Base-by-base conservation (phyloP, 2,888 invertebrate genomes). In the Lucinisca nassula region DNA sequence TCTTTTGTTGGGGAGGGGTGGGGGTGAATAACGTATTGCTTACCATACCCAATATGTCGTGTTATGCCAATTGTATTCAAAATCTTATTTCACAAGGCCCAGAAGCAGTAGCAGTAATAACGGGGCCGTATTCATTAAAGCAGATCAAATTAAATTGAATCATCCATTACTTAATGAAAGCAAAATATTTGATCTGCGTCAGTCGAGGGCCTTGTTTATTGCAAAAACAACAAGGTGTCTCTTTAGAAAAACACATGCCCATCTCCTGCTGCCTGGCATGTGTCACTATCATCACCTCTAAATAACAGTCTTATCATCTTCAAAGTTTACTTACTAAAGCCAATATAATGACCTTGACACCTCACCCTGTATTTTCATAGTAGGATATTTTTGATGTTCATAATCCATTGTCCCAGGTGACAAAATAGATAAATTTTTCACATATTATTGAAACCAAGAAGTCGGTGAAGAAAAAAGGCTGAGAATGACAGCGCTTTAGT, bases 201-300 rank as follows among this genome's bases (percentile, higher is more conserved):
- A 45, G 10, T 17, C 45, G 10, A 45, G 45, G 45, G 17, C 17
- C 17, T n/a, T 61, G 67, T 67, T 67, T 67, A 67, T 67, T 67
- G 38, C 49, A 49, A 75, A 49, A 75, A 75, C 17, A 75, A 75
- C 75, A 75, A 51, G 10, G 49, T 75, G 67, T 67, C 67, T 67
- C 17, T 35, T 35, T 74, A 24, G 38, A 49, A 74, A 74, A 74
- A 74, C 74, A 74, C 14, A 74, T 74, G 74, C n/a, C 74, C n/a
- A n/a, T 0, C 12, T 6, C 74, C 24, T 49, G 49, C 49, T 45
- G 74, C 27, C 45, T 74, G 74, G 74, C 74, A 74, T 21, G 74
- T 74, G 74, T 40, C 74, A 74, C 17, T 17, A 27, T 49, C 32
- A 49, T 49, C 74, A 45, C 74, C 40, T 74, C 35, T 3, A 72